Conservation (phyloP, 1,140 invertebrate species). For the Aporrectodea caliginosa region DNA sequence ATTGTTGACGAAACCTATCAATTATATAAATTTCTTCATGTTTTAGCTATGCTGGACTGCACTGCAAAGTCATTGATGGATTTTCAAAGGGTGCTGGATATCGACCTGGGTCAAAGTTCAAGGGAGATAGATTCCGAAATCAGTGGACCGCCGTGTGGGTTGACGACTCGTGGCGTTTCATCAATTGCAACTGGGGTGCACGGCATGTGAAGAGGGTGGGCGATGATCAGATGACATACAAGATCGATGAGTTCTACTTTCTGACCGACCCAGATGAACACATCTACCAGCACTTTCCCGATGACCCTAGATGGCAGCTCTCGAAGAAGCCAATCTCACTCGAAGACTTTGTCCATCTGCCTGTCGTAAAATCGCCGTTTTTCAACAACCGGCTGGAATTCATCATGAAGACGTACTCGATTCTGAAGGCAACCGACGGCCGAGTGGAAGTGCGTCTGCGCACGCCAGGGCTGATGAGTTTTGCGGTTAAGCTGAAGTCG, state of each 20-base stretch:
- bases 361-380: constrained; percentile 55
- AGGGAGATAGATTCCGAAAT: constrained; percentile 62
- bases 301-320: constrained; percentile 60
- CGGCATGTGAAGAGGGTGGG: constrained; percentile 44
- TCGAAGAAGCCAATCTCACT: constrained; percentile 57
- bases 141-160: constrained; percentile 56
- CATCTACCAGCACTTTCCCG: constrained; percentile 60
- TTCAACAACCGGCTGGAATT: constrained; percentile 33
- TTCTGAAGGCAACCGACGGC: constrained; percentile 45
- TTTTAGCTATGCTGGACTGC: constrained; percentile 87
- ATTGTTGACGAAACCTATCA: neutral
- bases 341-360: constrained; percentile 58
- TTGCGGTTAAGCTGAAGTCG: constrained; percentile 24
- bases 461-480: constrained; percentile 38
- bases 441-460: constrained; percentile 44
- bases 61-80: constrained; percentile 99
- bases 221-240: constrained; percentile 40
- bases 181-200: constrained; percentile 60
- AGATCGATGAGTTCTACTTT: constrained; percentile 58
- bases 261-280: constrained; percentile 60
- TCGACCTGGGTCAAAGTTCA: constrained; percentile 90
- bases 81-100: constrained; percentile 98
- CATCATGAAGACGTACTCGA: constrained; percentile 29
- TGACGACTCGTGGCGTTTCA: constrained; percentile 53
- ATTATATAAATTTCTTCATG: constrained; percentile 37